A percentile compares a stretch with the other conserved stretches of the same genome.
Conservation (phyloP, 2,113 vertebrate species). For the Nycticorax nycticorax region DNA sequence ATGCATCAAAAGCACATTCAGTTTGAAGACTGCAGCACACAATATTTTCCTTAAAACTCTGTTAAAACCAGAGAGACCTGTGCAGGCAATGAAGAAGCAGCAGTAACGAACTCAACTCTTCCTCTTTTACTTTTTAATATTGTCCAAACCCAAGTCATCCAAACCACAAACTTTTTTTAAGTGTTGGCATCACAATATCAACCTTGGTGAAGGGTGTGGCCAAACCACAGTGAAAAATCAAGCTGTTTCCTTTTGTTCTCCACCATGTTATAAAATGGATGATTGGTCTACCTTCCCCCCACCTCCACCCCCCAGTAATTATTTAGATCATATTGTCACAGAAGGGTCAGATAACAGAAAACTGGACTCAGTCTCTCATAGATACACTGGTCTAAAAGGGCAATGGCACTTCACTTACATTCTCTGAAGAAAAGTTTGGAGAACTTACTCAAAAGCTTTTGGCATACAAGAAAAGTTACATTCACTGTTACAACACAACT, state of each 20-base stretch:
- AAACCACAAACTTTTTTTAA: neutral
- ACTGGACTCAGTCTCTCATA: neutral
- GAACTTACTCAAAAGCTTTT: neutral
- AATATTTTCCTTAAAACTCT: neutral
- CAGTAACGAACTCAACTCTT: neutral
- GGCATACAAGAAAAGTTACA: neutral
- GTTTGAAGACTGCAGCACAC: neutral
- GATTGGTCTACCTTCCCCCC: neutral
- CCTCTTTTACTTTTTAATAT: neutral
- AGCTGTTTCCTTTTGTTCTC: neutral
- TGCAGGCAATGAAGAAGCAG: neutral
- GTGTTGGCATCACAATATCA: neutral
- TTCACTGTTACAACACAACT: neutral
- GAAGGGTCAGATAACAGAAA: neutral
- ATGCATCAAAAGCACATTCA: neutral
- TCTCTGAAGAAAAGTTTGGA: neutral
- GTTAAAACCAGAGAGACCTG: neutral
- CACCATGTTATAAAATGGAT: neutral
- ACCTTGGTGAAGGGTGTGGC: neutral
- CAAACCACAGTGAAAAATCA: neutral
- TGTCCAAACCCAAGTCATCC: neutral
- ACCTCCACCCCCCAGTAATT: neutral
- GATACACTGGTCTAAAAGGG: accelerated
- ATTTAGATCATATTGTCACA: neutral
- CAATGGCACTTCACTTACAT: neutral